Base-by-base conservation (phyloP, 1,140 invertebrate species). In the Arctopsyche grandis region DNA sequence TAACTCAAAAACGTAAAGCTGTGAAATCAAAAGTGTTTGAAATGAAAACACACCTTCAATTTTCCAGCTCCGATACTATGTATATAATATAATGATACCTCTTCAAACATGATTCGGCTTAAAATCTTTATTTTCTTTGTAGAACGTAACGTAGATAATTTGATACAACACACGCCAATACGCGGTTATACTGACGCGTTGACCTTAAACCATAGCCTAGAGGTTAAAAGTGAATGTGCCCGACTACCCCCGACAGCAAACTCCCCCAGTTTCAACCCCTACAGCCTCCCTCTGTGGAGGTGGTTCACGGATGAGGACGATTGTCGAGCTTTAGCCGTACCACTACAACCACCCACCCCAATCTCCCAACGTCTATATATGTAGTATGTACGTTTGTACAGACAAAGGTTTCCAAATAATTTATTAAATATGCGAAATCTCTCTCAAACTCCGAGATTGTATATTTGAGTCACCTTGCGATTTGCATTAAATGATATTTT, bases 141-240 rank as follows among this genome's bases (percentile, higher is more conserved):
- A 7, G 29, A 38, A 38, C 29, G 29, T 38, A 38, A 1, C 29
- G 29, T 7, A 38, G 29, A 38, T 38, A 38, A 38, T 38, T 38
- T 38, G 29, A 38, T 38, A 38, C 29, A 38, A 38, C 29, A 38
- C 29, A 38, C 21, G 56, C 9, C 56, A 58, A 58, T 1, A 58
- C 16, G 48, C 48, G 48, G 48, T 52, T 52, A 52, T 66, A 24
- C 14, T 19, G 24, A 43, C 69, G 73, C 56, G 24, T 48, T 82
- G 81, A 82, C 81, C 81, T 82, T 82, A 80, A 80, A 79, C 79
- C 63, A 78, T 75, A 73, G 79, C 75, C 70, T 75, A 77, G 81
- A 82, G 81, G 81, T 80, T 70, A 82, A 82, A 80, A 82, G 81
- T 82, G 81, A 82, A 82, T 77, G 81, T 79, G 79, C 81, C 74